phyloP scores from a whole-genome alignment of 2,888 invertebrate genomes.

The Limnephilus auricula region DNA sequence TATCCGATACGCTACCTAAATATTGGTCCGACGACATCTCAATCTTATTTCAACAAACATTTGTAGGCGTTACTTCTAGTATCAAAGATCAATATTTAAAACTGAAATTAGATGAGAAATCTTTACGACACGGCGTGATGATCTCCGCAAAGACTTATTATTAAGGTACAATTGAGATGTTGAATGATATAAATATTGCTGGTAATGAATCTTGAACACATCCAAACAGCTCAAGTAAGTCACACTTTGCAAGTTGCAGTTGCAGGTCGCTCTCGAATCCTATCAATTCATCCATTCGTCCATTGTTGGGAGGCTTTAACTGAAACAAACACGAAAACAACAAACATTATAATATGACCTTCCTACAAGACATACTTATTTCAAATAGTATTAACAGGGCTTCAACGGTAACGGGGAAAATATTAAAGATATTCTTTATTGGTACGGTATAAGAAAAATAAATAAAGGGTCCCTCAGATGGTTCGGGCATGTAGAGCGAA shows the following conservation, averaged over 20 bases:
- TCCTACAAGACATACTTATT: neutral
- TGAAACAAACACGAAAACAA: neutral
- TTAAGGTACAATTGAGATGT: conserved; percentile 52
- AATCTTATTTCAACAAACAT: conserved; percentile 56
- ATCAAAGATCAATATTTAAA: conserved; percentile 52
- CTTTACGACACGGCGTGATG: conserved; percentile 51
- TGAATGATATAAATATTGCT: conserved; percentile 56
- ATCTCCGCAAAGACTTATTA: conserved; percentile 52
- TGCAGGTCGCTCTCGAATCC: conserved; percentile 30
- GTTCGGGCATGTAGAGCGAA: no score
- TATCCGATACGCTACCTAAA: conserved; percentile 26
- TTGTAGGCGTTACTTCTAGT: conserved; percentile 32
- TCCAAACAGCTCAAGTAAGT: conserved; percentile 34
- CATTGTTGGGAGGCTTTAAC: conserved; percentile 22
- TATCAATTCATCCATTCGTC: conserved; percentile 2
- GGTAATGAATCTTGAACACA: conserved; percentile 48
- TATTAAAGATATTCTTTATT: neutral
- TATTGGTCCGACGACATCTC: conserved; percentile 59
- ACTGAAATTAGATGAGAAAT: conserved; percentile 54
- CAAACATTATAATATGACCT: neutral
- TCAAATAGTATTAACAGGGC: no score
- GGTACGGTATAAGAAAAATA: no score
- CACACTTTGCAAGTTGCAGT: conserved; percentile 20
- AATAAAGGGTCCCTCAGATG: no score
- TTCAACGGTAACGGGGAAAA: no score